Base-by-base conservation (phyloP, 2,113 vertebrate species). In the Cyanoderma ruficeps region DNA sequence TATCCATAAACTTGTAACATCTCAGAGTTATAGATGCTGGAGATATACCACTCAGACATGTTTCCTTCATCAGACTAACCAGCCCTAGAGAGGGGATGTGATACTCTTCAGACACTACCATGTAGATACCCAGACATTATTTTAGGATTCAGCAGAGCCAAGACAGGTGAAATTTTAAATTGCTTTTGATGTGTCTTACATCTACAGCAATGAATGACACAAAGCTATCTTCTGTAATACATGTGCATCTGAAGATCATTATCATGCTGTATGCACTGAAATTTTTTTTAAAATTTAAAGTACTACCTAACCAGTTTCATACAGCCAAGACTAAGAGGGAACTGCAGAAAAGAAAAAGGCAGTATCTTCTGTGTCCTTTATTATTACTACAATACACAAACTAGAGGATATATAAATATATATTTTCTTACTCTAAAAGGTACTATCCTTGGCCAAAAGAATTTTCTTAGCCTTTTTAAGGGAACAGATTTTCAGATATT, bases 111-210 rank as follows among this genome's bases (percentile, higher is more conserved):
- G 68, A 53, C 21, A 67, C 22, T 50, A 23, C 16, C 47, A 37
- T 24, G 11, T 5, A 86, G 42, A 25, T 42, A 77, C 35, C 86
- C 71, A 67, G 55, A 55, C 39, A 70, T 55, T 63, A 80, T 42
- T 27, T 23, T 19, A 30, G 35, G 23, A 86, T 61, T 77, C 75
- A 78, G 69, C 9, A 86, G 50, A 83, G 50, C 11, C 53, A 59
- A 72, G 68, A 72, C 30, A 90, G 61, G 27, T 28, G 13, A 11
- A 67, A 25, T 74, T 93, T 92, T 59, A 83, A 86, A 89, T 63
- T 83, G 55, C 6, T 83, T 97, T 94, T 90, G 63, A 81, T 61
- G n/a, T 81, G 77, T 89, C 71, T 70, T 81, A 61, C 35, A 55
- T 63, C 35, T 86, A 77, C 37, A 65, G 35, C 41, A 83, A 88